Conservation (phyloP, 2,113 vertebrate species). For the Peromyscus polionotus region DNA sequence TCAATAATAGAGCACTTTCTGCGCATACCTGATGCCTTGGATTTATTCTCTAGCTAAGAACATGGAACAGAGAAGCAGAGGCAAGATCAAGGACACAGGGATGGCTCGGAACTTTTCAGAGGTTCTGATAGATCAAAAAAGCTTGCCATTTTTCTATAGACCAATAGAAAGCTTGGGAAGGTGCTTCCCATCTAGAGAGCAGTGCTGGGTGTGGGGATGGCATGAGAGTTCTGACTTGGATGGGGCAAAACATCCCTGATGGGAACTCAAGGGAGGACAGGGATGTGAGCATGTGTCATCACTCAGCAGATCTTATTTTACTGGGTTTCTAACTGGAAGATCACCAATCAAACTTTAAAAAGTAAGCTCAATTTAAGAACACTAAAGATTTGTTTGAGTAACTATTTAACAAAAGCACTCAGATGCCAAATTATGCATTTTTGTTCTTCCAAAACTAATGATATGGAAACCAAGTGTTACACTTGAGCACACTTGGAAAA, state of each 20-base stretch:
- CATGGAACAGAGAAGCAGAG: background rate
- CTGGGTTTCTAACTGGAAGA: background rate
- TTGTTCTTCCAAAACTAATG: background rate
- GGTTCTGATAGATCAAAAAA: background rate
- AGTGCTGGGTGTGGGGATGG: background rate
- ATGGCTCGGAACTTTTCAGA: background rate
- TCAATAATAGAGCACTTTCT: background rate
- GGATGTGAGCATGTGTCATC: background rate
- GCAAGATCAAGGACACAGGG: background rate
- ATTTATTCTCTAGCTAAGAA: background rate
- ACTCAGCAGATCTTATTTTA: background rate
- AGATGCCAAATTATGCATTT: background rate
- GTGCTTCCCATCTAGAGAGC: background rate
- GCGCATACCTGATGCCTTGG: background rate
- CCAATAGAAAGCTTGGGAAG: background rate
- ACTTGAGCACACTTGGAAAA: background rate
- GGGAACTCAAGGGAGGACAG: background rate
- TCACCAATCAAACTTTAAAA: background rate
- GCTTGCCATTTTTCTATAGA: background rate
- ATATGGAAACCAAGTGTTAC: background rate
- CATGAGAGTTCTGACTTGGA: background rate
- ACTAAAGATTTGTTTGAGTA: background rate
- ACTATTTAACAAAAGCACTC: constrained; percentile 18
- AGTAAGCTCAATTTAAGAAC: background rate
- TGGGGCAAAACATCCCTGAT: background rate